Evolutionary conservation across 1,140 invertebrate genomes (phyloP), one percentile per base, ranked within the genome.

Genomic region (Diorhabda elongata): DNA sequence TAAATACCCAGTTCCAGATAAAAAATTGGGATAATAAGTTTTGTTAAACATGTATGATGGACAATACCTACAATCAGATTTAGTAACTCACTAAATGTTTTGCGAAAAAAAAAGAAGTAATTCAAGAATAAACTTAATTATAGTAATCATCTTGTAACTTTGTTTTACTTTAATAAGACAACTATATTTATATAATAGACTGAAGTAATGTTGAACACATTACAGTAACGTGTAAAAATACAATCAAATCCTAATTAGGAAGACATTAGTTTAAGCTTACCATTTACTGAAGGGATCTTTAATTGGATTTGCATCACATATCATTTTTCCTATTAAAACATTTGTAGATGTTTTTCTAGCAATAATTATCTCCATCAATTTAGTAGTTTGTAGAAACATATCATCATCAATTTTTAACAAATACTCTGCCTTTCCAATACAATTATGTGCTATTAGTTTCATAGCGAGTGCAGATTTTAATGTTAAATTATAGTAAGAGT

Each of bases 401-500:
- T 95, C 93, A 73, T 95, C 93, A 73, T 95, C 93, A 3, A 90
- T 89, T 83, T 95, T 95, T 79, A 94, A 85, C 2, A 95, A 82
- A 80, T 88, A 93, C 42, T 76, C 75, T 47, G 78, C 77, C 6
- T 78, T 83, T 11, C 82, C 79, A 60, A 82, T 79, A 77, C 92
- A 94, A 71, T 88, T 85, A 5, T 82, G 83, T 2, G 82, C 87
- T 4, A 92, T 87, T 89, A 92, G 93, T 79, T 95, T 95, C 58
- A 96, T 81, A 81, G 94, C 86, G 87, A 94, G 90, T 9, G 94
- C 87, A 11, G 91, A 92, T 79, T 98, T 98, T 5, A 97, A 80
- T 0, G 95, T 97, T 62, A 98, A 83, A 86, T 98, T 98, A 79
- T 94, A 92, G 80, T 98, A 98, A 2, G 91, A 90, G 80, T 98